These are phyloP conservation scores for Andricus curvator DNA, from an alignment of 2,888 invertebrate genomes.

Conservation along the genomic window DNA sequence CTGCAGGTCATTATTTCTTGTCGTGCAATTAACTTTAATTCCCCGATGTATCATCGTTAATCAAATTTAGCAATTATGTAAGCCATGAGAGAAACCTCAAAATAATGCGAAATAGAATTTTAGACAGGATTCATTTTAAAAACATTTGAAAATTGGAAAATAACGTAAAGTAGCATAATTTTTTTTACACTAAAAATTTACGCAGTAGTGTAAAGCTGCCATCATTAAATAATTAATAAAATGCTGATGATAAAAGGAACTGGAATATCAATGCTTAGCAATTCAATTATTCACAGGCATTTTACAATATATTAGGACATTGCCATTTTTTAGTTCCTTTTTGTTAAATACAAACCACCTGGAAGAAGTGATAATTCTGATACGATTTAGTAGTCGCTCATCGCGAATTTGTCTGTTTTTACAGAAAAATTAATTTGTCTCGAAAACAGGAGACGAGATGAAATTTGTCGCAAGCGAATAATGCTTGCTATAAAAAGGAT, in stretches of 20 bases:
- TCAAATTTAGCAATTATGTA: background rate
- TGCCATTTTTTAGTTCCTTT: too few relatives aligned
- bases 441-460: too few relatives aligned
- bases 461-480: too few relatives aligned
- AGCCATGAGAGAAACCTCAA: background rate
- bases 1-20: background rate
- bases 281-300: too few relatives aligned
- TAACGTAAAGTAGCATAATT: background rate
- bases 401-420: too few relatives aligned
- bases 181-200: background rate
- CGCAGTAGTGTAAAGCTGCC: background rate
- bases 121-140: background rate
- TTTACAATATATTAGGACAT: too few relatives aligned
- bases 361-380: too few relatives aligned
- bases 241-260: background rate
- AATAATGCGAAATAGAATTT: background rate
- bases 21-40: constrained; percentile 6
- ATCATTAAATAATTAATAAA: background rate
- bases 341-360: too few relatives aligned
- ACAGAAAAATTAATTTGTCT: too few relatives aligned
- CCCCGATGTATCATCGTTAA: background rate
- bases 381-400: too few relatives aligned
- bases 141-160: background rate
- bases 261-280: too few relatives aligned
- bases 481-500: too few relatives aligned